A percentile compares a stretch with the other conserved stretches of the same genome.
Conservation (phyloP, 2,113 vertebrate genomes). For the Hemibagrus wyckioides region DNA sequence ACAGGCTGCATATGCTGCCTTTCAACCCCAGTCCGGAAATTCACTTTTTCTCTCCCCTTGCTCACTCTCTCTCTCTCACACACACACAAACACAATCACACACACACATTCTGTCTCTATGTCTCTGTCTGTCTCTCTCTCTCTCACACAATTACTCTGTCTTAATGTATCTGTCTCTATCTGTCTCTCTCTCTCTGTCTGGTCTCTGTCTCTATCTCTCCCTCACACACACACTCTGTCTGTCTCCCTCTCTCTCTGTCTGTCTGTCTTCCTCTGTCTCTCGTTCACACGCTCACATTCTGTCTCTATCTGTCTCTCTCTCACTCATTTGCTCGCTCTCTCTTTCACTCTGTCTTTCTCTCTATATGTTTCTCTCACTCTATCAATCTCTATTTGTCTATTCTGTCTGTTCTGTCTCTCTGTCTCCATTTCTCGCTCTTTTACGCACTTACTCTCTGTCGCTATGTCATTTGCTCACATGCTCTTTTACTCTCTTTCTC, state of each 20-base stretch:
- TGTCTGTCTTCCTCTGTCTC: slow-evolving; percentile 42
- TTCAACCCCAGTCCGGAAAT: slow-evolving; percentile 58
- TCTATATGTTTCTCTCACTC: slow-evolving; percentile 35
- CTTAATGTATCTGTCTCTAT: too few relatives aligned
- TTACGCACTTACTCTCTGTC: slow-evolving; percentile 42
- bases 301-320: slow-evolving; percentile 42
- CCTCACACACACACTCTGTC: background rate
- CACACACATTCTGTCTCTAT: too few relatives aligned
- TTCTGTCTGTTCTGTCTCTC: slow-evolving; percentile 46
- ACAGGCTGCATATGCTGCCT: slow-evolving; percentile 59
- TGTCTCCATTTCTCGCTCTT: background rate
- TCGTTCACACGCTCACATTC: slow-evolving; percentile 37
- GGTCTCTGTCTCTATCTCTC: background rate
- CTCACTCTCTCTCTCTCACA: background rate
- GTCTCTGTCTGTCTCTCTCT: too few relatives aligned
- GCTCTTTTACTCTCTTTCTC: too few relatives aligned
- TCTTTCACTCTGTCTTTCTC: background rate
- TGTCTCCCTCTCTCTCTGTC: background rate
- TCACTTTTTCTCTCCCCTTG: slow-evolving; percentile 56
- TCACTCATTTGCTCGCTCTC: too few relatives aligned
- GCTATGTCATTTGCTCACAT: slow-evolving; percentile 44
- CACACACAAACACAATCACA: too few relatives aligned
- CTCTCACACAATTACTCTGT: too few relatives aligned
- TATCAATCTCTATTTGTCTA: too few relatives aligned
- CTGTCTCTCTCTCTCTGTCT: background rate